phyloP scores from a whole-genome alignment of 2,888 invertebrate genomes.

The Trichopoda pennipes region DNA sequence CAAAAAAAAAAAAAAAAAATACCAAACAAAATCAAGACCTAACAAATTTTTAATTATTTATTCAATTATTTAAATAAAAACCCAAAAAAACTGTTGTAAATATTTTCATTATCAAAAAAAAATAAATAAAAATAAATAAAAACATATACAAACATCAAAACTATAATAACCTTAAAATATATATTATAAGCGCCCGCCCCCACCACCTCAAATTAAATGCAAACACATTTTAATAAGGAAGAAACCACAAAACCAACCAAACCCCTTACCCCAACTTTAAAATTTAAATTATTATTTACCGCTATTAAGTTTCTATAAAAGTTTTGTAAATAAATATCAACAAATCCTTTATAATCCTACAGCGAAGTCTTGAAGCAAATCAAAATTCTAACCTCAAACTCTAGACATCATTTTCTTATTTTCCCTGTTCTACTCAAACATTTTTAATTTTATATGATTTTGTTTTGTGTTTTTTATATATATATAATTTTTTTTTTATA shows the following conservation, averaged over 20 bases:
- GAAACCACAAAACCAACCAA: background rate
- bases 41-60: slow-evolving; percentile 23
- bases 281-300: background rate
- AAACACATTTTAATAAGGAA: background rate
- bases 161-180: slow-evolving; percentile 27
- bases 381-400: slow-evolving; percentile 1
- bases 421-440: background rate
- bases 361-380: background rate
- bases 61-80: slow-evolving; percentile 60
- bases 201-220: slow-evolving; percentile 3
- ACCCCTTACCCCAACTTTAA: background rate
- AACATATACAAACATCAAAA: slow-evolving; percentile 54
- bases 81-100: slow-evolving; percentile 75
- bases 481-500: slow-evolving; percentile 8
- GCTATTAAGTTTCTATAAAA: slow-evolving; percentile 1
- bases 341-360: background rate
- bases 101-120: slow-evolving; percentile 73
- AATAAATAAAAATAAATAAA: slow-evolving; percentile 58
- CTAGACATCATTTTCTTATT: background rate
- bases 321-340: slow-evolving; percentile 51
- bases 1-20: slow-evolving; percentile 47
- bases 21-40: slow-evolving; percentile 58
- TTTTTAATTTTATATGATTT: slow-evolving; percentile 36
- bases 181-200: slow-evolving; percentile 32
- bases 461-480: slow-evolving; percentile 27